Evolutionary conservation across 1,140 invertebrate genomes (phyloP).

Genomic region (Aleiodes sp.): DNA sequence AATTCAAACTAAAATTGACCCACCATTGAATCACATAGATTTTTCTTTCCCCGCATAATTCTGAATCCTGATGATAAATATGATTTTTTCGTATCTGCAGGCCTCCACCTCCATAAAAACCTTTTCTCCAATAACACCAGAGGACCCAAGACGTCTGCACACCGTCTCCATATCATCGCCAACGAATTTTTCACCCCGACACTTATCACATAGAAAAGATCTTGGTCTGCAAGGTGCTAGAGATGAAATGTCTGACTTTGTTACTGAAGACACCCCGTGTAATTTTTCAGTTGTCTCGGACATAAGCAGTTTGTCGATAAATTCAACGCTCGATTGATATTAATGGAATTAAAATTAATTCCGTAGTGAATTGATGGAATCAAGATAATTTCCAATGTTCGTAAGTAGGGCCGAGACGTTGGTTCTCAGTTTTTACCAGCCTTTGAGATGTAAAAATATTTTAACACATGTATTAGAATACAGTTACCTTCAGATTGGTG

Average conservation of each 20-base stretch:
- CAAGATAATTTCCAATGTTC: too few relatives aligned
- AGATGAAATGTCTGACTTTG: constrained; percentile 22
- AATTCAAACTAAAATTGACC: too few relatives aligned
- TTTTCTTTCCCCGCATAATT: neutral
- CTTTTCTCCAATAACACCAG: neutral
- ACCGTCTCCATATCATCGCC: neutral
- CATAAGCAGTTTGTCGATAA: constrained; percentile 27
- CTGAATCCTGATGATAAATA: neutral
- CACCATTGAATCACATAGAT: too few relatives aligned
- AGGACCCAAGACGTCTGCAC: neutral
- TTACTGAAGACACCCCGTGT: constrained; percentile 27
- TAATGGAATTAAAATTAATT: constrained; percentile 27
- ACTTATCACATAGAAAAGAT: neutral
- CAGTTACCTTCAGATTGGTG: too few relatives aligned
- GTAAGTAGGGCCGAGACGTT: too few relatives aligned
- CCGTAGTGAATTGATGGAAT: neutral
- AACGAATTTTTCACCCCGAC: constrained; percentile 4
- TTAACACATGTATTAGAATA: too few relatives aligned
- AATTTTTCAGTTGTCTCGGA: constrained; percentile 29
- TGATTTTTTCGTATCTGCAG: neutral
- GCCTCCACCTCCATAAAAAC: neutral
- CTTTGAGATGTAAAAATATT: too few relatives aligned
- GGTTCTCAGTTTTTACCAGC: too few relatives aligned
- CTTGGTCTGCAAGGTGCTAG: neutral
- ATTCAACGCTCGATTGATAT: constrained; percentile 20